Evolutionary conservation across 2,113 vertebrate species (phyloP).

Genomic region (Panthera uncia): DNA sequence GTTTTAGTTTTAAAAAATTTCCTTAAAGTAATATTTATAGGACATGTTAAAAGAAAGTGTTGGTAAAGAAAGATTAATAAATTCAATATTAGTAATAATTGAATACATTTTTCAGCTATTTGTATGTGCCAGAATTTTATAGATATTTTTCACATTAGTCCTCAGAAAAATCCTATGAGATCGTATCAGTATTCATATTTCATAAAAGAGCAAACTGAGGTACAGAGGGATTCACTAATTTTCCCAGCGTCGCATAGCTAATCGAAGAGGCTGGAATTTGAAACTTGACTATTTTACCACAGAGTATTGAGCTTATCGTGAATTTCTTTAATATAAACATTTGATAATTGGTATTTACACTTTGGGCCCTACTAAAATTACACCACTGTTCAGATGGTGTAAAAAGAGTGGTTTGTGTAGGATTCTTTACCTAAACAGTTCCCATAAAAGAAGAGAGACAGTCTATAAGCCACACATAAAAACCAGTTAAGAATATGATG

Average conservation of each 20-base stretch:
- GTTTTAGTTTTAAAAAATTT: conserved; percentile 27
- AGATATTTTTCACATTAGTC: conserved; percentile 16
- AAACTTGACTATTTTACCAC: conserved; percentile 15
- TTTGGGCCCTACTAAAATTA: conserved; percentile 26
- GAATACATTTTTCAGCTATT: not conserved
- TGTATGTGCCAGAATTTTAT: not conserved
- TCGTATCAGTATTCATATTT: not conserved
- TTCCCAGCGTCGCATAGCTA: not conserved
- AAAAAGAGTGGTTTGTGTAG: conserved; percentile 43
- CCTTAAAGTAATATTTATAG: not conserved
- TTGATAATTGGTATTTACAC: conserved; percentile 32
- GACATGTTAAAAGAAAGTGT: conserved; percentile 3
- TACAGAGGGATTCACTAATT: conserved; percentile 1
- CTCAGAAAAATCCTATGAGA: not conserved
- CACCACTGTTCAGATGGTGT: not conserved
- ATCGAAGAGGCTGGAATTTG: not conserved
- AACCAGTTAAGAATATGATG: conserved; percentile 10
- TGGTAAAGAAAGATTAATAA: conserved; percentile 22
- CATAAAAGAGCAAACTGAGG: conserved; percentile 8
- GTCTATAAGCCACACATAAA: conserved; percentile 15
- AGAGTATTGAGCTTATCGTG: conserved; percentile 11
- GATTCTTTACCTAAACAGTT: conserved; percentile 14
- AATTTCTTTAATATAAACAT: not conserved
- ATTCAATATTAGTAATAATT: conserved; percentile 18
- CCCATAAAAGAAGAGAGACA: conserved; percentile 14